Evolutionary conservation across 1,140 invertebrate genomes (phyloP).

Genomic region (Bathynomus jamesi): DNA sequence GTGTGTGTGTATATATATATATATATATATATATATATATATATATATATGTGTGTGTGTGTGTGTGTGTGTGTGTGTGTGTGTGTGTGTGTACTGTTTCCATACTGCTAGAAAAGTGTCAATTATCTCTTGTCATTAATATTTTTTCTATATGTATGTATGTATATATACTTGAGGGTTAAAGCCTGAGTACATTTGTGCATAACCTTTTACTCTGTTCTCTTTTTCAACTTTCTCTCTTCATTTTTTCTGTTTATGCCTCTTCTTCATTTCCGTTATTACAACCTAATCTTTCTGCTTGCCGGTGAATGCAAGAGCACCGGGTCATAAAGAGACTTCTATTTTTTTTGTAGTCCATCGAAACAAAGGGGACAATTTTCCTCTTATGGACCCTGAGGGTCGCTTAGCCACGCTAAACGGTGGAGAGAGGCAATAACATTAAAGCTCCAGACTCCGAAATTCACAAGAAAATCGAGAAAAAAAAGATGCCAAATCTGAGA

Average conservation of each 20-base stretch:
- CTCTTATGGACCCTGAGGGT: not conserved
- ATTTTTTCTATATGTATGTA: too few species aligned
- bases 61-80: too few species aligned
- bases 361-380: not conserved
- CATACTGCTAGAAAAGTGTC: too few species aligned
- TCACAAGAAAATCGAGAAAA: not conserved
- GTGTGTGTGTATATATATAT: too few species aligned
- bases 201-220: not conserved
- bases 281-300: not conserved
- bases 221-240: not conserved
- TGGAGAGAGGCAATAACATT: not conserved
- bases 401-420: not conserved
- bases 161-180: not conserved
- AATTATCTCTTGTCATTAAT: not conserved
- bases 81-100: too few species aligned
- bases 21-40: too few species aligned
- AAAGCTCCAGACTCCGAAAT: not conserved
- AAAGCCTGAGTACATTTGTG: not conserved
- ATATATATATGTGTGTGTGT: too few species aligned
- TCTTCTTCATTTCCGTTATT: not conserved
- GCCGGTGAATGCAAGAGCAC: not conserved
- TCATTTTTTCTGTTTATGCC: not conserved
- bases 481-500: not conserved
- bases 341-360: not conserved
- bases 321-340: not conserved